A percentile compares a stretch with the other conserved stretches of the same genome.
Evolutionary conservation across 2,888 invertebrate genomes (phyloP).

Genomic region (Timandra comae): DNA sequence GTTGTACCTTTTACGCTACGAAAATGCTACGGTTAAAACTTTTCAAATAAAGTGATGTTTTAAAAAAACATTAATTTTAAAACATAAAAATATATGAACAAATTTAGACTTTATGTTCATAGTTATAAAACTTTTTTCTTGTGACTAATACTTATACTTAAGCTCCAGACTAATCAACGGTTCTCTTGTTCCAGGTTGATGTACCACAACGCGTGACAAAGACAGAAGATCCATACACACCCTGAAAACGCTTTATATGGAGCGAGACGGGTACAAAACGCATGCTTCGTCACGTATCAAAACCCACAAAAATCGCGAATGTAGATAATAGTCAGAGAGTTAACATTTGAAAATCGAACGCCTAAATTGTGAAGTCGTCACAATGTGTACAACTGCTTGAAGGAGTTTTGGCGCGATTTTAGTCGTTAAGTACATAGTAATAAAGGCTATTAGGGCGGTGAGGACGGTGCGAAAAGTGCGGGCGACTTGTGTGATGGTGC

Average conservation of each 20-base stretch:
- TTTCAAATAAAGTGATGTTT: no score
- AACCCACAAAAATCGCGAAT: slow-evolving; percentile 53
- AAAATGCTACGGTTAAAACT: neutral
- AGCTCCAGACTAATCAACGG: slow-evolving; percentile 41
- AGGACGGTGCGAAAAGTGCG: slow-evolving; percentile 33
- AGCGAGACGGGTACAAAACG: slow-evolving; percentile 61
- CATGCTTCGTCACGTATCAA: slow-evolving; percentile 58
- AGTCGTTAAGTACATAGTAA: slow-evolving; percentile 25
- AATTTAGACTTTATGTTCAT: no score
- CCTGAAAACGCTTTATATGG: slow-evolving; percentile 66
- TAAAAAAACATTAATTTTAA: no score
- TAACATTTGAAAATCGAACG: slow-evolving; percentile 23
- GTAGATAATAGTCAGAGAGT: slow-evolving; percentile 51
- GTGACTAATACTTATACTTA: no score
- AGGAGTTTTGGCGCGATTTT: slow-evolving; percentile 13
- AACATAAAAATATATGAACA: no score
- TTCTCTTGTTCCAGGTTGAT: slow-evolving; percentile 60
- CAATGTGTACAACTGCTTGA: slow-evolving; percentile 27
- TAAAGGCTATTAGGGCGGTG: slow-evolving; percentile 38
- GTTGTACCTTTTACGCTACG: no score
- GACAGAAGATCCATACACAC: slow-evolving; percentile 41
- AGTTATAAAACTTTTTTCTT: no score
- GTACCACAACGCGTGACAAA: slow-evolving; percentile 46
- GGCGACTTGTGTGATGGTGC: slow-evolving; percentile 58
- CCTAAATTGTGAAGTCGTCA: slow-evolving; percentile 34